Conservation (phyloP, 2,113 vertebrate species). For the Arvicanthis niloticus region DNA sequence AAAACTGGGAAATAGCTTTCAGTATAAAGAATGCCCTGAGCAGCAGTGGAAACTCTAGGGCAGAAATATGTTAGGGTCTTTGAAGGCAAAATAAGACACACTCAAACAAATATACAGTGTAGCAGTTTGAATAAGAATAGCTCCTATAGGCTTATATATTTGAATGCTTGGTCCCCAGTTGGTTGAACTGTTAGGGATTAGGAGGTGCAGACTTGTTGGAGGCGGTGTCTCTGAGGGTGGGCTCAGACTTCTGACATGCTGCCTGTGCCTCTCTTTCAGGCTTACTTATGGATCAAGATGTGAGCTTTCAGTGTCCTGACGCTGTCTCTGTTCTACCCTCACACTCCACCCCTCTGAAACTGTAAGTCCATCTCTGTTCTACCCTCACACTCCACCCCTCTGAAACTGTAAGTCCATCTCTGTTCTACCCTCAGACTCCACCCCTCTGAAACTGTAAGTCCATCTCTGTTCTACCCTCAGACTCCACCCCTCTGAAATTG, state of each 20-base stretch:
- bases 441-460: background rate
- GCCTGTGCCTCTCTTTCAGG: background rate
- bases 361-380: background rate
- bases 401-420: background rate
- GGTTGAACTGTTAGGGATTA: background rate
- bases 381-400: background rate
- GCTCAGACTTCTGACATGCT: background rate
- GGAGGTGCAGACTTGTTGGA: background rate
- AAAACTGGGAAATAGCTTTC: background rate
- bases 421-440: background rate
- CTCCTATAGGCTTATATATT: rapidly evolving
- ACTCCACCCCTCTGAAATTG: background rate
- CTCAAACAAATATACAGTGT: background rate
- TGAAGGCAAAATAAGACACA: background rate
- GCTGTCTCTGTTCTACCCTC: background rate
- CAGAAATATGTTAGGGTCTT: background rate
- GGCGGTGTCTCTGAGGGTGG: background rate
- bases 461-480: background rate
- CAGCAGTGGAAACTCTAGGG: background rate
- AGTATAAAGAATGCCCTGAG: background rate
- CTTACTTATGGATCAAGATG: background rate
- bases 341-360: background rate
- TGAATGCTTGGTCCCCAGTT: background rate
- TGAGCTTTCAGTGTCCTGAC: background rate
- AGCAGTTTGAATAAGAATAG: background rate